Evolutionary conservation across 2,888 invertebrate species (phyloP).

Genomic region (Microctonus hyperodae): DNA sequence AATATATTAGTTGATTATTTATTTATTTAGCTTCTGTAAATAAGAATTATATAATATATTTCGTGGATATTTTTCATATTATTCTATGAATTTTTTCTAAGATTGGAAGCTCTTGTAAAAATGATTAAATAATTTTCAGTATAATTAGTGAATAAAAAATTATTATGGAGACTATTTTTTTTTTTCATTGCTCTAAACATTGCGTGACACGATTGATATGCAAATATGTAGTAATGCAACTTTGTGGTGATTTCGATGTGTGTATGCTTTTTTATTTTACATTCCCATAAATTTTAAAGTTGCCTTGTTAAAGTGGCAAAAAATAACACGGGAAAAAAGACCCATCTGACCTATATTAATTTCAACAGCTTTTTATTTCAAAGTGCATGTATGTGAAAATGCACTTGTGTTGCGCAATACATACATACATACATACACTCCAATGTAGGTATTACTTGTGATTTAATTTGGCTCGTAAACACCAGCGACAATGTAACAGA

Average conservation of each 20-base stretch:
- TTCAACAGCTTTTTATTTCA: background rate
- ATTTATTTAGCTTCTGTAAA: too few relatives aligned
- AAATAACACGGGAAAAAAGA: background rate
- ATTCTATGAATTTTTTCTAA: too few relatives aligned
- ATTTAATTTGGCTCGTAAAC: conserved; percentile 34
- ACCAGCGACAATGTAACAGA: conserved; percentile 34
- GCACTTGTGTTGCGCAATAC: background rate
- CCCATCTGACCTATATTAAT: background rate
- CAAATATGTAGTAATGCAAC: background rate
- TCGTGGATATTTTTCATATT: too few relatives aligned
- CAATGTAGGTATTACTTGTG: conserved; percentile 16
- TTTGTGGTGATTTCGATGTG: background rate
- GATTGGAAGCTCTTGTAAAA: too few relatives aligned
- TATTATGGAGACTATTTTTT: background rate
- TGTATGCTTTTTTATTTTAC: background rate
- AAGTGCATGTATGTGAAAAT: background rate
- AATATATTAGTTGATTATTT: too few relatives aligned
- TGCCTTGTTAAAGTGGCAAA: background rate
- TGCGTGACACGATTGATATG: background rate
- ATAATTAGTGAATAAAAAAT: conserved; percentile 2
- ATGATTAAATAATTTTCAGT: too few relatives aligned
- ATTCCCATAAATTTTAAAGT: background rate
- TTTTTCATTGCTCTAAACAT: background rate
- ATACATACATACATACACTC: background rate
- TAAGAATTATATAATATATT: too few relatives aligned